Percentiles rank a stretch among this genome's conserved stretches.
Conservation (phyloP, 2,113 vertebrate species). For the Menidia beryllina region DNA sequence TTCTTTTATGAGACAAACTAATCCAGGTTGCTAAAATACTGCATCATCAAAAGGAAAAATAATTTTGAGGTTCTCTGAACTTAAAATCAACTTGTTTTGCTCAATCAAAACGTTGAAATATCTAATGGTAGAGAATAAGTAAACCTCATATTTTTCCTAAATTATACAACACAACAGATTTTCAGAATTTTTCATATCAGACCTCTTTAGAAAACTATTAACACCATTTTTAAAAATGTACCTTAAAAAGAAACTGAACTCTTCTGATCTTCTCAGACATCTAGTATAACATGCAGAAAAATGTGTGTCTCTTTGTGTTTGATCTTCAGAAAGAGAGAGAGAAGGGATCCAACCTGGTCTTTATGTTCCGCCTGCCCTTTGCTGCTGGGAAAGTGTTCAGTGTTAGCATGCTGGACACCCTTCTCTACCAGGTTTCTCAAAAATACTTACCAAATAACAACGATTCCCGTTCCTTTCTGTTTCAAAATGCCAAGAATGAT, state of each 20-base stretch:
- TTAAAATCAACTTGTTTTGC: too few species aligned
- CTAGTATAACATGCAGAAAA: conserved; percentile 5
- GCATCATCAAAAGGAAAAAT: too few species aligned
- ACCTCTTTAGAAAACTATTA: too few species aligned
- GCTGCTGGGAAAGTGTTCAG: conserved; percentile 89
- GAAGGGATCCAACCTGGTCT: conserved; percentile 87
- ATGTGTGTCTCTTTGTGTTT: conserved; percentile 36
- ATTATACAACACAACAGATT: too few species aligned
- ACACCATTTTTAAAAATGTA: too few species aligned
- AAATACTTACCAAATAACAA: conserved; percentile 11
- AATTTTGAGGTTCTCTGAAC: too few species aligned
- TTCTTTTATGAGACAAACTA: too few species aligned
- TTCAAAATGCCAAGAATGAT: conserved; percentile 1
- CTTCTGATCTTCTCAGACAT: background rate
- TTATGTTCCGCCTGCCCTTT: conserved; percentile 88
- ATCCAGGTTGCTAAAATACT: too few species aligned
- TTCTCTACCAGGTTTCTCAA: conserved; percentile 85
- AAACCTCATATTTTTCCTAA: too few species aligned
- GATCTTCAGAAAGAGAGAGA: conserved; percentile 85
- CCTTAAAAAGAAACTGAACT: background rate
- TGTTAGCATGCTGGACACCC: conserved; percentile 88
- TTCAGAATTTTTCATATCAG: too few species aligned
- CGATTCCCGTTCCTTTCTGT: background rate
- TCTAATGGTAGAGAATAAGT: too few species aligned
- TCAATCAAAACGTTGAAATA: too few species aligned